phyloP scores from a whole-genome alignment of 2,888 invertebrate genomes.

The Hirtodrosophila histrioides region DNA sequence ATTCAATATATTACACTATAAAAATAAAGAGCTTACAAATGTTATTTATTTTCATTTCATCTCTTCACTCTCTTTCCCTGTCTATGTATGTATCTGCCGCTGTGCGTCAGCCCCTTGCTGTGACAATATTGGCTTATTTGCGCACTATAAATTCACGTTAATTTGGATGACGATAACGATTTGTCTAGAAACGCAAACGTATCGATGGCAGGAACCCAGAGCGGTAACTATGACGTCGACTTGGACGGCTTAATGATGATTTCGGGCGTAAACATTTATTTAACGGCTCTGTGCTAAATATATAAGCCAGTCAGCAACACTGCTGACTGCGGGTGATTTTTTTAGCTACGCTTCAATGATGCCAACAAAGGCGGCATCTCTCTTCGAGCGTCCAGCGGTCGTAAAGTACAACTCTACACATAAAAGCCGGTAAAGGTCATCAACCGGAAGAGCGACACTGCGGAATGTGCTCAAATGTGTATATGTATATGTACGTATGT shows the following conservation, averaged over 20 bases:
- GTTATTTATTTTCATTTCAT: background rate
- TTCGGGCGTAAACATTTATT: constrained; percentile 48
- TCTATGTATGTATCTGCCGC: background rate
- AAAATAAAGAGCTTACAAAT: background rate
- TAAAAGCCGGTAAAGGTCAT: constrained; percentile 83
- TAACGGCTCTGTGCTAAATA: constrained; percentile 53
- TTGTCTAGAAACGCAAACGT: constrained; percentile 26
- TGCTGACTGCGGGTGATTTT: constrained; percentile 3
- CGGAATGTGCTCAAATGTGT: constrained; percentile 47
- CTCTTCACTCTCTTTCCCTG: constrained; percentile 15
- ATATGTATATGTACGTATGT: constrained; percentile 2
- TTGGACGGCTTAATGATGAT: constrained; percentile 25
- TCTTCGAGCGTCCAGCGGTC: constrained; percentile 33
- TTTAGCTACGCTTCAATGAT: constrained; percentile 15
- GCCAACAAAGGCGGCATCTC: constrained; percentile 27
- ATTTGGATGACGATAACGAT: constrained; percentile 37
- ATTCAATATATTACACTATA: constrained; percentile 1
- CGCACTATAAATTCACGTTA: constrained; percentile 38
- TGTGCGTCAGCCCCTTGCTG: background rate
- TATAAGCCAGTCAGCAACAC: constrained; percentile 19
- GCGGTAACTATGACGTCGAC: constrained; percentile 24
- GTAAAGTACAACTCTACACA: constrained; percentile 53
- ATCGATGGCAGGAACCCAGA: constrained; percentile 9
- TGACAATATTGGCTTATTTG: constrained; percentile 29
- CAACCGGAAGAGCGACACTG: constrained; percentile 80